phyloP scores from a whole-genome alignment of 1,140 invertebrate genomes.

The Pogonognathellus flavescens region DNA sequence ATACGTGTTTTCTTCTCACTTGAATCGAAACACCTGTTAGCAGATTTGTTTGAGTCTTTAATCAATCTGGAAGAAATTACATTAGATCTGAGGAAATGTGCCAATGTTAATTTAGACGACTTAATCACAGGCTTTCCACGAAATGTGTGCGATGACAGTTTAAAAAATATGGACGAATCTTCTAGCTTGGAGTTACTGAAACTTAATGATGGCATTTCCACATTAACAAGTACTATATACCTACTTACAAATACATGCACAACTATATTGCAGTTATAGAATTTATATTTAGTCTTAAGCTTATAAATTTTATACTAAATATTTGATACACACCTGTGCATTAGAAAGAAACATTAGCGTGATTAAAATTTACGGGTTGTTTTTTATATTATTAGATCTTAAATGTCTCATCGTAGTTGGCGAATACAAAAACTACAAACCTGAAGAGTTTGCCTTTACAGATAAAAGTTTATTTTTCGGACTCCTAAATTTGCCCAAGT shows the following conservation, averaged over 20 bases:
- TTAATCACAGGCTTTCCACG: neutral
- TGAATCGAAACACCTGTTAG: neutral
- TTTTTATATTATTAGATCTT: neutral
- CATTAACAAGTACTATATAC: neutral
- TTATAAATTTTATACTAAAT: neutral
- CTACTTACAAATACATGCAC: too few species aligned
- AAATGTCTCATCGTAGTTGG: neutral
- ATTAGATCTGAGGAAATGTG: constrained; percentile 23
- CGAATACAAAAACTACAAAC: neutral
- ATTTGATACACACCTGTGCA: too few species aligned
- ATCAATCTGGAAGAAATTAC: neutral
- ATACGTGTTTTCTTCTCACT: neutral
- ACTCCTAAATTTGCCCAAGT: neutral
- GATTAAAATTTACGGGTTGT: too few species aligned
- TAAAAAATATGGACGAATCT: neutral
- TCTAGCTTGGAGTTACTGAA: too few species aligned
- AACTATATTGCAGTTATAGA: too few species aligned
- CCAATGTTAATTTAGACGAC: constrained; percentile 15
- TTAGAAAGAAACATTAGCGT: too few species aligned
- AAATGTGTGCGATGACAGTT: neutral
- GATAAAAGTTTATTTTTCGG: neutral
- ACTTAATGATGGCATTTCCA: neutral
- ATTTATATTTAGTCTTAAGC: neutral
- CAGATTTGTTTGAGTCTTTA: neutral
- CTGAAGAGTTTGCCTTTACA: neutral